Percentiles rank a stretch among this genome's conserved stretches.
phyloP scores from a whole-genome alignment of 1,140 invertebrate species.

The Tyrophagus putrescentiae region DNA sequence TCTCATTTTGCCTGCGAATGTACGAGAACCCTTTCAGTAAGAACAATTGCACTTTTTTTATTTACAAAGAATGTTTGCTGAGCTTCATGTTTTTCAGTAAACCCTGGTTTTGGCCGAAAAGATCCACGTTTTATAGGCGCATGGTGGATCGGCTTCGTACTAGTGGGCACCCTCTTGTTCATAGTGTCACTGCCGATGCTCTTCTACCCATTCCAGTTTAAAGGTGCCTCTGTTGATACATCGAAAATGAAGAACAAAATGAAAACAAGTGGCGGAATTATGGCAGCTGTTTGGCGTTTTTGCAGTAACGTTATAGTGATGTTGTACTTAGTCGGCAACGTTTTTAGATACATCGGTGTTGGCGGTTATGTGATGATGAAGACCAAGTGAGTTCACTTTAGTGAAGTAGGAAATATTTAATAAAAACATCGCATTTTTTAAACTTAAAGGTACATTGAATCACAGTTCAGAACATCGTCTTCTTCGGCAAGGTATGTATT shows the following conservation, averaged over 20 bases:
- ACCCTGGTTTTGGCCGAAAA: constrained; percentile 28
- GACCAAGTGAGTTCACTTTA: no score
- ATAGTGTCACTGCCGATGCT: constrained; percentile 28
- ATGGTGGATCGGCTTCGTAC: constrained; percentile 41
- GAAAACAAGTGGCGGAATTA: constrained; percentile 5
- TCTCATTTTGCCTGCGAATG: no score
- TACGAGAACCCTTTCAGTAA: constrained; percentile 30
- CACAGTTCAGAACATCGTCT: constrained; percentile 53
- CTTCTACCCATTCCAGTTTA: constrained; percentile 26
- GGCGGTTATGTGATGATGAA: constrained; percentile 58
- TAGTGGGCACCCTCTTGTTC: constrained; percentile 26
- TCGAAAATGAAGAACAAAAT: constrained; percentile 5
- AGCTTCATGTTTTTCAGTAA: no score
- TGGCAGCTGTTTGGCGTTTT: constrained; percentile 43
- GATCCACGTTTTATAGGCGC: constrained; percentile 37
- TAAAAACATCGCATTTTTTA: no score
- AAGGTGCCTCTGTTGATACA: neutral
- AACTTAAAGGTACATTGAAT: constrained; percentile 62
- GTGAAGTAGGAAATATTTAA: no score
- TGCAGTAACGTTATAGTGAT: constrained; percentile 48
- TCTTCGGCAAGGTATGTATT: constrained; percentile 43
- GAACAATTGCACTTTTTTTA: no score
- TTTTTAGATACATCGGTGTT: constrained; percentile 53
- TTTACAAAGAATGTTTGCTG: no score
- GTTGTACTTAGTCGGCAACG: constrained; percentile 48